Base-by-base conservation (phyloP, 92 coral and sea anemone species). In the Actinernus sp. region DNA sequence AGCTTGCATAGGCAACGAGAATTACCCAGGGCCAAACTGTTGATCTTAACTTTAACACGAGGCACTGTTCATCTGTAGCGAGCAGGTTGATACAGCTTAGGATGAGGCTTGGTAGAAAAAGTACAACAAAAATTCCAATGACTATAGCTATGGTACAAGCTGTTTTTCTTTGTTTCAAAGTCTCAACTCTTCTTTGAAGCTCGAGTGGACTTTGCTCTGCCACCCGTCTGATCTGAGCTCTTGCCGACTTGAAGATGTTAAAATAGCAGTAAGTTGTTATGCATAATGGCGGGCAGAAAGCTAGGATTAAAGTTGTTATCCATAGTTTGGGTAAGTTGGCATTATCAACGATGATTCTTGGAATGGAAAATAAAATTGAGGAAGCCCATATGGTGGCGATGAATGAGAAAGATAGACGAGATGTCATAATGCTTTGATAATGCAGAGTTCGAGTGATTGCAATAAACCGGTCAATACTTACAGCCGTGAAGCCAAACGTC, bases 11-110 rank as follows among this genome's bases (percentile, higher is more conserved):
- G 7, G 88, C 63, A 16, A 89, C 26, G 3, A 74, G 37, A 6
- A 48, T 68, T 0, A 61, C 81, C 89, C 92, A 85, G 21, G 83
- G 75, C 96, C 96, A 89, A 14, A 57, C 86, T 22, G 66, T 76
- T 29, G 55, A 63, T 3, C 50, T n/a, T 18, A 58, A 53, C 22
- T 68, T 48, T 37, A 50, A 58, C 20, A 48, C 54, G 9, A 34
- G 44, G 33, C 91, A 85, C 23, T 54, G 14, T 7, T 74, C 41
- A 7, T 58, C 41, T 24, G 65, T 19, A 10, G 49, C 47, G n/a
- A 59, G 24, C 0, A 87, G 41, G 43, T 74, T 83, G 10, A 89
- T 16, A 31, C 82, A 59, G 21, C 85, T 59, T 32, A 86, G 58
- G 5, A 78, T 67, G 6, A 71, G 61, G 73, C 72, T 7, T 65